Evolutionary conservation across 92 coral and sea anemone genomes (phyloP).

Genomic region (Zoanthus sociatus): DNA sequence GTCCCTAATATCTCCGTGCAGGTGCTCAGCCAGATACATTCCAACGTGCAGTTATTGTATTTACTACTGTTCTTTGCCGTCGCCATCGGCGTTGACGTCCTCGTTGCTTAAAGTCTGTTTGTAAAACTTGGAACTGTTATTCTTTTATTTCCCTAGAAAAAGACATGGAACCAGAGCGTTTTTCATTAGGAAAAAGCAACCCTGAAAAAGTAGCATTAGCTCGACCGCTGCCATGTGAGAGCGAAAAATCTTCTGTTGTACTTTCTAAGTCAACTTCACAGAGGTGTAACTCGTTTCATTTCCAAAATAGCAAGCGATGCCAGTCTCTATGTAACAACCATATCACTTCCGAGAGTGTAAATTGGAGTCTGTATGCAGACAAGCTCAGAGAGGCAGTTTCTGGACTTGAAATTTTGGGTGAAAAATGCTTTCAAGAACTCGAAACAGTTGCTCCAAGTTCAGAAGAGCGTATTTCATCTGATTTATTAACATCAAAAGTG

Average conservation of each 20-base stretch:
- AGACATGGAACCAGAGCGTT: not conserved
- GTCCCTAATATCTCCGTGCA: too few relatives aligned
- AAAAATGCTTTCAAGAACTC: not conserved
- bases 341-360: not conserved
- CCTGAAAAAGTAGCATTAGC: not conserved
- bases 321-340: not conserved
- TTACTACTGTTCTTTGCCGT: too few relatives aligned
- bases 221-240: not conserved
- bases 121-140: too few relatives aligned
- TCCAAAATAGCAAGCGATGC: not conserved
- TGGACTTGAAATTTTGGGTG: conserved; percentile 17
- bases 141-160: not conserved
- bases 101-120: too few relatives aligned
- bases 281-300: not conserved
- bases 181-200: not conserved
- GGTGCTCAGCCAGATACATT: too few relatives aligned
- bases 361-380: conserved; percentile 18
- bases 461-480: not conserved
- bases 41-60: too few relatives aligned
- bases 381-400: conserved; percentile 24
- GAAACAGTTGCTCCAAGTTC: not conserved
- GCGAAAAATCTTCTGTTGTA: not conserved
- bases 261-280: not conserved
- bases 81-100: too few relatives aligned
- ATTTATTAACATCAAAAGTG: not conserved